Evolutionary conservation across 2,888 invertebrate species (phyloP).

Genomic region (Cancer borealis): DNA sequence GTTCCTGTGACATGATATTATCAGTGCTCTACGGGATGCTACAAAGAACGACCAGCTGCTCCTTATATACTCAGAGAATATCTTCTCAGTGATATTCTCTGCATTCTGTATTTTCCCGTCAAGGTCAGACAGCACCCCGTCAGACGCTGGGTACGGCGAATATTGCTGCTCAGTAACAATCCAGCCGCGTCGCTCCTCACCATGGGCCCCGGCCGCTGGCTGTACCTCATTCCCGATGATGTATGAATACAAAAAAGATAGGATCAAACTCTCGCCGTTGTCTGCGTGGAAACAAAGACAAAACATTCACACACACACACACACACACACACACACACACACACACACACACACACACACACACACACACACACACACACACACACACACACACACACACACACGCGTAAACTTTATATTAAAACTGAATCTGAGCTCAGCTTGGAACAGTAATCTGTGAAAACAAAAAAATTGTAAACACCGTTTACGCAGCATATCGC

Average conservation of each 20-base stretch:
- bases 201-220: not conserved
- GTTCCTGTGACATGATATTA: not conserved
- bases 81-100: not conserved
- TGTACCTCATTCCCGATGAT: not conserved
- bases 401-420: not conserved
- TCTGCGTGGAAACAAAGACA: not conserved
- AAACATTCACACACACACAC: not conserved
- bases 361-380: slow-evolving; percentile 27
- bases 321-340: slow-evolving; percentile 3
- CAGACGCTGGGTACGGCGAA: slow-evolving; percentile 11
- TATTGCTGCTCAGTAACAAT: slow-evolving; percentile 34
- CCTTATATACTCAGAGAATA: not conserved
- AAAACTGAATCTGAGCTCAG: not conserved
- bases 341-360: not conserved
- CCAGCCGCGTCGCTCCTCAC: slow-evolving; percentile 1
- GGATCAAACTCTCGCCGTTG: not conserved
- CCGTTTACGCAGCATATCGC: not conserved
- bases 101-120: slow-evolving; percentile 24
- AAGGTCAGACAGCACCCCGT: slow-evolving; percentile 18
- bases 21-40: not conserved
- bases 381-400: slow-evolving; percentile 30
- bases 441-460: not conserved
- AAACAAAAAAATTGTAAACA: not conserved
- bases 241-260: not conserved
- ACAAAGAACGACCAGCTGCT: not conserved